Conservation (phyloP, 1,140 invertebrate genomes). For the Macrocentrus cingulum region DNA sequence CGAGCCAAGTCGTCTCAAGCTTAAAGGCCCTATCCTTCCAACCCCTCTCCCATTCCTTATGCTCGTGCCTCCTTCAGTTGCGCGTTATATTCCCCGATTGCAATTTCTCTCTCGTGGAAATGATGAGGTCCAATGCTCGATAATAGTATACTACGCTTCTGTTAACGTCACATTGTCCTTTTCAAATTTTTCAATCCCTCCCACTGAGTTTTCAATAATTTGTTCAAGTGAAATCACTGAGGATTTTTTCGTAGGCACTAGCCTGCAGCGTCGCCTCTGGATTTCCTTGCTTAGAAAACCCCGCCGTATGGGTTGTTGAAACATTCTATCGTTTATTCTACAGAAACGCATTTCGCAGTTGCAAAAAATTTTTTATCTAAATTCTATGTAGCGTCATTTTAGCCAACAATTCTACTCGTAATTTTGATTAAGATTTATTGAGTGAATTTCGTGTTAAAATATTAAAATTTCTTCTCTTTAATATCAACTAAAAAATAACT, state of each 20-base stretch:
- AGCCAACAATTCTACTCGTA: no score
- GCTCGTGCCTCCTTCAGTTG: constrained; percentile 15
- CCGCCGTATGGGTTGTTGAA: no score
- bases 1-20: constrained; percentile 9
- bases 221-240: neutral
- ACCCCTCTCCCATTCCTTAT: constrained; percentile 6
- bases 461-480: no score
- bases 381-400: no score
- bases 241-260: neutral
- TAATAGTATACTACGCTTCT: neutral
- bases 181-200: constrained; percentile 6
- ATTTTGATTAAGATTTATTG: no score
- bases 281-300: no score
- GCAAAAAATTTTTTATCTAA: no score
- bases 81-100: constrained; percentile 24
- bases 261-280: no score
- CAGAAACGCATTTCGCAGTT: no score
- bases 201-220: neutral
- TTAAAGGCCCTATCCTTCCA: constrained; percentile 12
- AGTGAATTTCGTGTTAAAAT: no score
- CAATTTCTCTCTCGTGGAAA: constrained; percentile 22
- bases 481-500: no score
- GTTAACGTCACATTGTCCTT: neutral
- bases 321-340: no score
- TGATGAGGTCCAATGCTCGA: neutral